Base-by-base conservation (phyloP, 2,113 vertebrate species). In the Hoplias malabaricus region DNA sequence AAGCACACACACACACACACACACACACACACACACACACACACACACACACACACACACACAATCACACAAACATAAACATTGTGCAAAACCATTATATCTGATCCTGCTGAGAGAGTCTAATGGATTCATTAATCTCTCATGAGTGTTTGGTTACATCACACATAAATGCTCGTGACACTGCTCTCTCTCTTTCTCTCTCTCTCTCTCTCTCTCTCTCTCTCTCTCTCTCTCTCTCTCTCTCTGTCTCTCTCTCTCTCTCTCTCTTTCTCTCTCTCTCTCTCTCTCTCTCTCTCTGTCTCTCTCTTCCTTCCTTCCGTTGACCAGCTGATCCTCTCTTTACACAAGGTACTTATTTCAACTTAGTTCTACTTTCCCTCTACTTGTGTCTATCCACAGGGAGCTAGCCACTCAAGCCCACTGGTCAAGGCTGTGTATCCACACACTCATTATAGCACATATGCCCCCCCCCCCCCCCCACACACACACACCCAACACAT, bases 91-190 rank as follows among this genome's bases (percentile, higher is more conserved):
- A 34, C 57, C 50, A 25, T 70, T 77, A 71, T 77, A 63, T 63
- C 69, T 63, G 59, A 50, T 72, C 69, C 53, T 69, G 48, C 81
- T 53, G 62, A 82, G 72, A 72, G 67, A 50, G 63, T 62, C 33
- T 83, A 80, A 83, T 83, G 82, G 77, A 77, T 73, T 83, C 82
- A 83, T 83, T 80, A 83, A 80, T 83, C 78, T 70, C 75, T 71
- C 33, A 83, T 83, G 71, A 80, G 77, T 80, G 73, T 83, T 80
- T 83, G 78, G 61, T 77, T 83, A 62, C 72, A 77, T 65, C 68
- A 73, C 68, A 70, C 46, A 57, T 66, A 34, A 33, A 73, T 33
- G 11, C 61, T 77, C 78, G 77, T 76, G 59, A 63, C 73, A 61
- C 59, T 66, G 62, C 48, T 69, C 5, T 75, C 57, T 70, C 16